Evolutionary conservation across 2,113 vertebrate genomes (phyloP), one percentile per base, ranked within the genome.

Genomic region (Guaruba guarouba): DNA sequence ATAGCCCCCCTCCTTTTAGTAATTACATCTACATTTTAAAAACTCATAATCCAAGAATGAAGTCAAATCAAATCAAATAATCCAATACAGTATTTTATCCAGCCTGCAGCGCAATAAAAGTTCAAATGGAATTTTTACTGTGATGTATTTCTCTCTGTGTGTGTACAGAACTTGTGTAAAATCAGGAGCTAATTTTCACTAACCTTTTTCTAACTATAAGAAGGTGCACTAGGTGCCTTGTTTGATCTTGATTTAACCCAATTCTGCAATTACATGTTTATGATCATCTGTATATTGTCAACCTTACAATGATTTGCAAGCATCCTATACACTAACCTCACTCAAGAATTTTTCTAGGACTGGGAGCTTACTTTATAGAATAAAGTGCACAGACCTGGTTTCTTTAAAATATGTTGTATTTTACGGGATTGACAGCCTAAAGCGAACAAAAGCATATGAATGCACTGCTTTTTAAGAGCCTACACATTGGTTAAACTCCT

Each of bases 361-460:
- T 27, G 13, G 27, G 54, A 85, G 24, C 24, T 85, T 71, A 52
- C 23, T 76, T 64, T 44, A 25, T 13, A 27, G 85, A 69, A 82
- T n/a, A 85, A 90, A 77, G 59, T 31, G 11, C 11, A 70, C 13
- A 69, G 14, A 20, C 35, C 28, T 54, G 18, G 3, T 79, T 87
- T 93, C 43, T 90, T 63, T 59, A 70, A 90, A 88, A 55, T 86
- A 82, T 8, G 10, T 51, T 51, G 0, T 22, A 68, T 64, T 93
- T 90, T 83, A 46, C 20, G 51, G 31, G 27, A 43, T n/a, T 88
- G 20, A 22, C 44, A 86, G n/a, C 13, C 64, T 68, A 86, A 88
- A 88, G 51, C 35, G 92, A 95, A 79, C 13, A 63, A 93, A 92
- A 92, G 23, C 15, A 18, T 70, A 35, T 33, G 31, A 80, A 52